Percentiles rank a stretch among this genome's conserved stretches.
phyloP scores from a whole-genome alignment of 2,888 invertebrate species.

The Hipparchia sbordonii region DNA sequence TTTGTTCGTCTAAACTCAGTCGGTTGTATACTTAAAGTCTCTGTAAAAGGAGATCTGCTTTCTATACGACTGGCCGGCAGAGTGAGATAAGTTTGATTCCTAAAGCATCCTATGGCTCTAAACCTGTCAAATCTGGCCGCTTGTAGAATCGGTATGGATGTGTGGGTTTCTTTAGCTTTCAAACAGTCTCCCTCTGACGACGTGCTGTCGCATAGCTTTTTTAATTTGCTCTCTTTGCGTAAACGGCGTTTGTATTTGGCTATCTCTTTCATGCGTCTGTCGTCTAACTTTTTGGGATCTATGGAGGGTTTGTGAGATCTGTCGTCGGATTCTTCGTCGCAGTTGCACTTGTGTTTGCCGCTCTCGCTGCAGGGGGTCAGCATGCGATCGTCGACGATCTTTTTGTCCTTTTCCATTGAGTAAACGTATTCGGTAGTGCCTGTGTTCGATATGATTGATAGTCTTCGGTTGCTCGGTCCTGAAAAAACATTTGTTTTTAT shows the following conservation, averaged over 20 bases:
- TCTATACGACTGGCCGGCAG: slow-evolving; percentile 70
- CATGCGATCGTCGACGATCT: slow-evolving; percentile 87
- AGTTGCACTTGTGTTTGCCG: slow-evolving; percentile 90
- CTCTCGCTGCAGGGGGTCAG: slow-evolving; percentile 87
- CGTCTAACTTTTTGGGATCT: slow-evolving; percentile 67
- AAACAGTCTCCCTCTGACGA: slow-evolving; percentile 70
- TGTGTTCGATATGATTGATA: slow-evolving; percentile 53
- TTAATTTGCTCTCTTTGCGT: slow-evolving; percentile 72
- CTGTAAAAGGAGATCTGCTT: slow-evolving; percentile 66
- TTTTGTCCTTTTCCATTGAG: slow-evolving; percentile 48
- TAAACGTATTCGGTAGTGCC: slow-evolving; percentile 50
- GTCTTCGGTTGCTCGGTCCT: slow-evolving; percentile 52
- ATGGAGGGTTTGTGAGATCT: slow-evolving; percentile 72
- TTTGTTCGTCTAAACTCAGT: slow-evolving; percentile 65
- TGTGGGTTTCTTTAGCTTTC: slow-evolving; percentile 62
- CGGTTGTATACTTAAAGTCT: slow-evolving; percentile 56
- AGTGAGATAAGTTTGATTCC: slow-evolving; percentile 75
- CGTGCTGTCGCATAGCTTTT: slow-evolving; percentile 70
- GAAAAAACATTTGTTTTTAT: not conserved
- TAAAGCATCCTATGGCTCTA: slow-evolving; percentile 73
- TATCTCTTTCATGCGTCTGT: slow-evolving; percentile 71
- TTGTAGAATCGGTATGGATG: slow-evolving; percentile 78
- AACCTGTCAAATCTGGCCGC: slow-evolving; percentile 76
- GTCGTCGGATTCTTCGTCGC: slow-evolving; percentile 86
- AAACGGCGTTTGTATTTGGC: slow-evolving; percentile 75